Evolutionary conservation across 2,113 vertebrate genomes (phyloP).

Genomic region (Theristicus caerulescens): DNA sequence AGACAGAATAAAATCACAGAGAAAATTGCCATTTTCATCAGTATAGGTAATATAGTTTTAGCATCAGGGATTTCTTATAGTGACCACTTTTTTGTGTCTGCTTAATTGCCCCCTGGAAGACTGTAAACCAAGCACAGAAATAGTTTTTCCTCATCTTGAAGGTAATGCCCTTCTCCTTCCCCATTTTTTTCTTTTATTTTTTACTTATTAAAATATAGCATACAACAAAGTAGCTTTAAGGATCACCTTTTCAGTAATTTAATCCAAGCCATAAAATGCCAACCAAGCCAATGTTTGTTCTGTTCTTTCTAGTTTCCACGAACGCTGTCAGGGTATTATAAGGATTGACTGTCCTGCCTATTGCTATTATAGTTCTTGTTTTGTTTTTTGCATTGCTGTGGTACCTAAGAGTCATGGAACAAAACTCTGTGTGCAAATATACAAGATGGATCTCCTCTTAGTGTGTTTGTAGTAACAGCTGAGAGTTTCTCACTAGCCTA

Average conservation of each 20-base stretch:
- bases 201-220: neutral
- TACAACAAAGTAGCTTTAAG: neutral
- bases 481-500: neutral
- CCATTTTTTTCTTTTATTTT: neutral
- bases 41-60: neutral
- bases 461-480: neutral
- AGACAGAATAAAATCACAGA: neutral
- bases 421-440: neutral
- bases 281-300: neutral
- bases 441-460: neutral
- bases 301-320: constrained; percentile 14
- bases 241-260: constrained; percentile 8
- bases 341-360: constrained; percentile 46
- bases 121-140: neutral
- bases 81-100: neutral
- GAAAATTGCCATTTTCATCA: neutral
- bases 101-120: neutral
- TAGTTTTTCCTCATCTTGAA: neutral
- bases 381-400: constrained; percentile 31
- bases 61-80: neutral
- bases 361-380: constrained; percentile 28
- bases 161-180: neutral
- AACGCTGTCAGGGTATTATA: constrained; percentile 14
- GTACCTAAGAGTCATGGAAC: constrained; percentile 1
- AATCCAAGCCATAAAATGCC: neutral